Evolutionary conservation across 2,113 vertebrate genomes (phyloP), one percentile per base, ranked within the genome.

Genomic region (Lophotis ruficrista): DNA sequence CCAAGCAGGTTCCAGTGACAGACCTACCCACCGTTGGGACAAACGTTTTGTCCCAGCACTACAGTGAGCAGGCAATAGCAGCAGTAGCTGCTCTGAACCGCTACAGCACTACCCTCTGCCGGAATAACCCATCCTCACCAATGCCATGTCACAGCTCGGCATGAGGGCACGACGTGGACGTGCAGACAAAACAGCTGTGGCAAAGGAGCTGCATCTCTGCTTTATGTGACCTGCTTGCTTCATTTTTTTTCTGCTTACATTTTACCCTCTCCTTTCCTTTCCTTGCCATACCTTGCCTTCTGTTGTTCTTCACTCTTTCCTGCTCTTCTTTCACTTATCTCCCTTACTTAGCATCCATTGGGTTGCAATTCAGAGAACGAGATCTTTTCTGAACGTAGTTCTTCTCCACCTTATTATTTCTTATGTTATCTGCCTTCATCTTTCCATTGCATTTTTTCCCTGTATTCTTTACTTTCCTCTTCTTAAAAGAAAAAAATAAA

Each of bases 131-230:
- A 9, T 4, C n/a, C n/a, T n/a, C n/a, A n/a, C n/a, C n/a, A n/a
- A n/a, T n/a, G n/a, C n/a, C n/a, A n/a, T n/a, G n/a, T 4, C 77
- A 25, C 62, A 48, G 80, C 61, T 56, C 66, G 7, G 56, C 0
- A 1, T 1, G 50, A 60, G 54, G 45, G 14, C 50, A 38, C 1
- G 7, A 17, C 0, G 0, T 3, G 27, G 48, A 62, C 68, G 62
- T 0, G 25, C 61, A 51, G n/a, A 15, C 71, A 14, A 61, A 78
- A 7, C 51, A 83, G 23, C 47, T 6, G 45, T 28, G 28, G 33
- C 56, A 79, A 37, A 76, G 62, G 28, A 85, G 24, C 2, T 48
- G 43, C 21, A 4, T 4, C 18, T 48, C 54, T 66, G 16, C 5
- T 6, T 33, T 61, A 37, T 33, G 47, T 57, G 45, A 87, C 30